Evolutionary conservation across 1,140 invertebrate species (phyloP), one percentile per base, ranked within the genome.

Genomic region (Solen grandis): DNA sequence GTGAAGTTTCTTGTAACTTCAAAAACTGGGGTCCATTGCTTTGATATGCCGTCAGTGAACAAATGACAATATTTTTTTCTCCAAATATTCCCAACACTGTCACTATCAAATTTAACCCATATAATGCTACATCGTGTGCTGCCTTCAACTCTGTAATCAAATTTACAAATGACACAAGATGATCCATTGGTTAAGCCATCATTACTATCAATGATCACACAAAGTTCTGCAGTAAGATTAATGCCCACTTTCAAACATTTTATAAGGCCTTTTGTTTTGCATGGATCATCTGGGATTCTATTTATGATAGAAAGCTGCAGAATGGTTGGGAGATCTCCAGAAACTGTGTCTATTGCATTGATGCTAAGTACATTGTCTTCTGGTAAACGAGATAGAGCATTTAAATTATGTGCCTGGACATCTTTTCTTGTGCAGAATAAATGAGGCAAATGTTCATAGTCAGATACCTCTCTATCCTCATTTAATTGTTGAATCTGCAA

Each of bases 141-240:
- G 55, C 29, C 29, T 19, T 13, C 16, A 63, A 84, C 77, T 50
- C 69, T 35, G 36, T 50, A 81, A 25, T 81, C 83, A 38, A 81
- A 65, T 29, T 77, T 73, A 63, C 74, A 73, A 14, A 84, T 52
- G n/a, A 57, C 13, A 77, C 83, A 84, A 29, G 78, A 60, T 59
- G 78, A 38, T n/a, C 83, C 83, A 77, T 81, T 81, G 66, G 83
- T 75, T 22, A 83, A 27, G 8, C 68, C 69, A 78, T 62, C 59
- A 54, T 36, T 29, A 60, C 10, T 41, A 41, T 73, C 52, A 36
- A 54, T 52, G 70, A 54, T 55, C n/a, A 33, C 22, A 50, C 25
- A 69, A 8, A 60, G 10, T 38, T 80, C 72, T 36, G 25, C 33
- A 38, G 38, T 31, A 5, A 65, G 35, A 33, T 55, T 59, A 50